Conservation (phyloP, 1,140 invertebrate genomes). For the Orius laevigatus region DNA sequence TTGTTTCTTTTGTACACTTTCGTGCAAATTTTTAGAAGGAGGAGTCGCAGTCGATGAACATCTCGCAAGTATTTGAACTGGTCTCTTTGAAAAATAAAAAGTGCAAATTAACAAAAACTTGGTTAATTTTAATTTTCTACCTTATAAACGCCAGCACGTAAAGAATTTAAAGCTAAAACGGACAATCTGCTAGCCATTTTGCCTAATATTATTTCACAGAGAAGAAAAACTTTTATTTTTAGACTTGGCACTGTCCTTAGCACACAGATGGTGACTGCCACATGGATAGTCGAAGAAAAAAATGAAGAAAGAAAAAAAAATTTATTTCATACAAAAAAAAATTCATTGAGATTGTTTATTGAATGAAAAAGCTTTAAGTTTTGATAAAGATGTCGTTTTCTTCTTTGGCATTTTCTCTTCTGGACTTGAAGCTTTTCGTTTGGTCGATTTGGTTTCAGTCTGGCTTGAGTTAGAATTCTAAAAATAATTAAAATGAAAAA, state of each 20-base stretch:
- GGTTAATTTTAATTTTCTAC: too few relatives aligned
- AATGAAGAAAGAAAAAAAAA: not conserved
- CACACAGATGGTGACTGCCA: not conserved
- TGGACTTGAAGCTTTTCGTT: not conserved
- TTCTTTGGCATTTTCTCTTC: slow-evolving; percentile 5
- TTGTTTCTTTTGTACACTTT: too few relatives aligned
- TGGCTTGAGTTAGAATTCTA: not conserved
- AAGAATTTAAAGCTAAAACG: too few relatives aligned
- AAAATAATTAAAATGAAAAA: not conserved
- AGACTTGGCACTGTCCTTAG: not conserved
- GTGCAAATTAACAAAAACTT: too few relatives aligned
- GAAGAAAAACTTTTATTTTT: not conserved
- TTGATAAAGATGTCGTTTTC: not conserved
- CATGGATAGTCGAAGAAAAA: not conserved
- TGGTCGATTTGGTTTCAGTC: not conserved
- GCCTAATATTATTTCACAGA: not conserved
- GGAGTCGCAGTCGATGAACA: too few relatives aligned
- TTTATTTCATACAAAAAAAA: not conserved
- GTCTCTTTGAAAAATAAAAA: too few relatives aligned
- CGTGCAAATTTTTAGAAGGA: too few relatives aligned
- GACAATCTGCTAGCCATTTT: too few relatives aligned
- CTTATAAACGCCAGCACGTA: too few relatives aligned
- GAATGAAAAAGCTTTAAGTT: slow-evolving; percentile 6
- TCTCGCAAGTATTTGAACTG: too few relatives aligned
- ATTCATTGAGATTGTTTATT: not conserved